Evolutionary conservation across 2,888 invertebrate species (phyloP), one percentile per base, ranked within the genome.

Genomic region (Tridacna crocea): DNA sequence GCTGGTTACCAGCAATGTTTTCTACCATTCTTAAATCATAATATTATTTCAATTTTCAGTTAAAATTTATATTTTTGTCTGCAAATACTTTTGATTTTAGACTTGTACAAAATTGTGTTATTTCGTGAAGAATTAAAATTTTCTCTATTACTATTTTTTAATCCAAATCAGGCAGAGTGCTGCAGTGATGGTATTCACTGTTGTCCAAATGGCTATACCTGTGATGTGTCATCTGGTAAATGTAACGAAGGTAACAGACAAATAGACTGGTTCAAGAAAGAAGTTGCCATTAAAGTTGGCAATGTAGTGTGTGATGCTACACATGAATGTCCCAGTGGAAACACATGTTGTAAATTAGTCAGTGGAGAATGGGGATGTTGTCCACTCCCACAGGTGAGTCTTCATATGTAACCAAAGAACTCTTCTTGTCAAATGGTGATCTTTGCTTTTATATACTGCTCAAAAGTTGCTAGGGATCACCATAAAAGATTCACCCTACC

Each of bases 121-220:
- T 36, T 4, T 36, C 3, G 36, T 36, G 8, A 36, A 36, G 36
- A 36, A 8, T 2, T 36, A 36, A 36, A 36, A 4, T 2, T 36
- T 4, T 4, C 8, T 4, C 8, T 36, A 36, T 36, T 36, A 4
- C 8, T 36, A 8, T 36, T 36, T 36, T 36, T 36, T 4, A 36
- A 2, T 8, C 36, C 36, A 36, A 36, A 36, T 68, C 51, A 79
- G 76, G 93, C 93, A 65, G 90, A 91, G 4, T 94, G 94, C 74
- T 94, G 94, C 84, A 70, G 80, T 36, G 94, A 94, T 84, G 73
- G 86, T 46, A 55, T 88, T 8, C 82, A 85, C 72, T 82, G 82
- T 80, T 94, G 94, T 86, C 92, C 91, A 8, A 22, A 83, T 55
- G 89, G 90, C 46, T 82, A 87, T 79, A 86, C 82, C n/a, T 91